Percentiles rank a stretch among this genome's conserved stretches.
Evolutionary conservation across 1,140 invertebrate species (phyloP).

Genomic region (Coenobita brevimanus): DNA sequence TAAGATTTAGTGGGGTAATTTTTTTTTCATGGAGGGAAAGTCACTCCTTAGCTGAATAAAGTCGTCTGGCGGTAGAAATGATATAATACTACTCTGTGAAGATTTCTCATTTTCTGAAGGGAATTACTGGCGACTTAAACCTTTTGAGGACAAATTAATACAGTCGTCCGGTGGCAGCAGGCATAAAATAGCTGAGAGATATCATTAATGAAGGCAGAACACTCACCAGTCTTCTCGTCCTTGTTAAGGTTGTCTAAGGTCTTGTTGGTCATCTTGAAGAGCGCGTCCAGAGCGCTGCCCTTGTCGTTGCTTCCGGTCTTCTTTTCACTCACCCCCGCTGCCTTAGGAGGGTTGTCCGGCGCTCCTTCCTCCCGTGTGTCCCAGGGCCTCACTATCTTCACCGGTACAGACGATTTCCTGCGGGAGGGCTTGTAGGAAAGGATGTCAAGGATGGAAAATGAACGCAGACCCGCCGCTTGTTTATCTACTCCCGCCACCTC

Average conservation of each 20-base stretch:
- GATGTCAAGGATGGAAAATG: slow-evolving; percentile 94
- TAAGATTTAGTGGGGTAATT: too few relatives aligned
- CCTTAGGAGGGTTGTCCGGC: slow-evolving; percentile 69
- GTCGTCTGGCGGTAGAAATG: too few relatives aligned
- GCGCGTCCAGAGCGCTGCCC: slow-evolving; percentile 73
- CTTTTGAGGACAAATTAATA: too few relatives aligned
- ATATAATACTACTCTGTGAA: too few relatives aligned
- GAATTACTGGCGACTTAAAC: too few relatives aligned
- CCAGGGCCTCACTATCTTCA: slow-evolving; percentile 90
- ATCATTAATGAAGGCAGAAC: too few relatives aligned
- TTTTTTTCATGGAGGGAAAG: too few relatives aligned
- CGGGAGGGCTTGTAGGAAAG: slow-evolving; percentile 80
- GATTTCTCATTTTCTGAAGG: too few relatives aligned
- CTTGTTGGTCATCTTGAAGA: slow-evolving; percentile 77
- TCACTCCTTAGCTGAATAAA: too few relatives aligned
- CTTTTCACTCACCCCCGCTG: slow-evolving; percentile 71
- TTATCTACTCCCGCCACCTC: slow-evolving; percentile 13
- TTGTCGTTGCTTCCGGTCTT: slow-evolving; percentile 49
- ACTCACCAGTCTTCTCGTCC: slow-evolving; percentile 66
- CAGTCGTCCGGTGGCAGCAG: too few relatives aligned
- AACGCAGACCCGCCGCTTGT: slow-evolving; percentile 81
- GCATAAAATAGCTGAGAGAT: too few relatives aligned
- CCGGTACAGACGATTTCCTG: slow-evolving; percentile 66
- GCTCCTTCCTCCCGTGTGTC: slow-evolving; percentile 77
- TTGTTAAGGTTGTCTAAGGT: slow-evolving; percentile 75